These are phyloP conservation scores for Clivina fossor DNA, from an alignment of 2,888 invertebrate species.

Conservation along the genomic window DNA sequence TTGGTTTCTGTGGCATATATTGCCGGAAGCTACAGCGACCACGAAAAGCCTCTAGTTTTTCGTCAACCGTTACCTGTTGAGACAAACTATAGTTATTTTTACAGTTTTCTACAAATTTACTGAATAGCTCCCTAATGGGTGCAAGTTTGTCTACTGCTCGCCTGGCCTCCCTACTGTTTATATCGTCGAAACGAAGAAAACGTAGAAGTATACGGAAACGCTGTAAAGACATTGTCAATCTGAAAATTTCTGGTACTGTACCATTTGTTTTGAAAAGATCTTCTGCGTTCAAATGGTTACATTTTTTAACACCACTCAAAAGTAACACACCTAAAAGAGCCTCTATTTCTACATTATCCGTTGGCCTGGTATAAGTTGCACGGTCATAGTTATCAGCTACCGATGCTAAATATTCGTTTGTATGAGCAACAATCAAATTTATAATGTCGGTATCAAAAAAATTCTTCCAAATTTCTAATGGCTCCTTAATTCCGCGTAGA, in stretches of 20 bases:
- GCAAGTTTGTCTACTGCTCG: slow-evolving; percentile 21
- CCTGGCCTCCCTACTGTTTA: neutral
- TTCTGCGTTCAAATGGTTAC: slow-evolving; percentile 4
- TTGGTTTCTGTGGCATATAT: slow-evolving; percentile 45
- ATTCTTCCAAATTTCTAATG: neutral
- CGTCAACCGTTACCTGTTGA: slow-evolving; percentile 43
- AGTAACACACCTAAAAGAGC: neutral
- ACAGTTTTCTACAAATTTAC: slow-evolving; percentile 44
- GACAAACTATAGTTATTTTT: slow-evolving; percentile 40
- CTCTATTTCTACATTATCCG: neutral
- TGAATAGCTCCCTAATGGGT: slow-evolving; percentile 42
- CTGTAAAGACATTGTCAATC: slow-evolving; percentile 1
- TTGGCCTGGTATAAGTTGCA: neutral
- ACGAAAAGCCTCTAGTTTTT: slow-evolving; percentile 41
- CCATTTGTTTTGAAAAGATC: slow-evolving; percentile 1
- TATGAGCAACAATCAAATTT: slow-evolving; percentile 1
- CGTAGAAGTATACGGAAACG: neutral
- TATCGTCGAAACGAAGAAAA: neutral
- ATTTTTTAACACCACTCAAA: neutral
- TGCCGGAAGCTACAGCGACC: slow-evolving; percentile 43
- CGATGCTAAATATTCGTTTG: neutral
- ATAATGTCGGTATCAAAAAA: neutral
- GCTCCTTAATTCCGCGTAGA: neutral
- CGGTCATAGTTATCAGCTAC: neutral
- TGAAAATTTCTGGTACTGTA: neutral